These are phyloP conservation scores for Cremastinae sp. DNA, from an alignment of 2,888 invertebrate species.

Conservation along the genomic window DNA sequence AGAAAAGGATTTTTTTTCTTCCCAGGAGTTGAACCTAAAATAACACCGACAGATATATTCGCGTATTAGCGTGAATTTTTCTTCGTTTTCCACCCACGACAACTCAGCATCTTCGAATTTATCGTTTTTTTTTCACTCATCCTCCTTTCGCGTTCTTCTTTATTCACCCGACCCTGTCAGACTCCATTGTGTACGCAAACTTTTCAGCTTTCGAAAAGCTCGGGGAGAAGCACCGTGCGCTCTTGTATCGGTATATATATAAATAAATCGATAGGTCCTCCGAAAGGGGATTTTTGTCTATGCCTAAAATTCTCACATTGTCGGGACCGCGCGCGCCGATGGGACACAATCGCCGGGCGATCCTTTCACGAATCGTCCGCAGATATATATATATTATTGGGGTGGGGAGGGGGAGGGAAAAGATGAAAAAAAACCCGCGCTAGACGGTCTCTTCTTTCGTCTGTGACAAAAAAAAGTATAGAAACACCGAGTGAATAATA, in stretches of 20 bases:
- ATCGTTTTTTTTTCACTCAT: constrained; percentile 16
- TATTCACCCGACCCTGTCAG: constrained; percentile 1
- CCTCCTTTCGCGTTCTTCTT: background rate
- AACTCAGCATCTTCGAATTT: constrained; percentile 22
- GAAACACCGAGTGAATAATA: constrained; percentile 18
- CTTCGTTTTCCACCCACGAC: background rate
- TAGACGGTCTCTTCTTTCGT: background rate
- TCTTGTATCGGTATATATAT: background rate
- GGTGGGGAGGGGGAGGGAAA: background rate
- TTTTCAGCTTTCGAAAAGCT: constrained; percentile 31
- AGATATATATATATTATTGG: background rate
- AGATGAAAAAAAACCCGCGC: background rate
- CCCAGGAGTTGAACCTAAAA: constrained; percentile 9
- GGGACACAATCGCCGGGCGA: background rate
- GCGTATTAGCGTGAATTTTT: constrained; percentile 18
- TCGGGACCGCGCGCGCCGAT: background rate
- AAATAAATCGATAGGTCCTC: background rate
- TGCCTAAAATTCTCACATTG: constrained; percentile 5
- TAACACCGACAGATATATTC: background rate
- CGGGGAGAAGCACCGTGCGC: constrained; percentile 5
- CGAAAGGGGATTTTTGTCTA: constrained; percentile 1
- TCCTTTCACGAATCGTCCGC: constrained; percentile 12
- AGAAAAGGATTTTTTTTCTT: constrained; percentile 13
- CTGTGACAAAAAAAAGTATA: constrained; percentile 1
- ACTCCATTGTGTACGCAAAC: constrained; percentile 37